Base-by-base conservation (phyloP, 2,888 invertebrate genomes). In the Agrochola lota region DNA sequence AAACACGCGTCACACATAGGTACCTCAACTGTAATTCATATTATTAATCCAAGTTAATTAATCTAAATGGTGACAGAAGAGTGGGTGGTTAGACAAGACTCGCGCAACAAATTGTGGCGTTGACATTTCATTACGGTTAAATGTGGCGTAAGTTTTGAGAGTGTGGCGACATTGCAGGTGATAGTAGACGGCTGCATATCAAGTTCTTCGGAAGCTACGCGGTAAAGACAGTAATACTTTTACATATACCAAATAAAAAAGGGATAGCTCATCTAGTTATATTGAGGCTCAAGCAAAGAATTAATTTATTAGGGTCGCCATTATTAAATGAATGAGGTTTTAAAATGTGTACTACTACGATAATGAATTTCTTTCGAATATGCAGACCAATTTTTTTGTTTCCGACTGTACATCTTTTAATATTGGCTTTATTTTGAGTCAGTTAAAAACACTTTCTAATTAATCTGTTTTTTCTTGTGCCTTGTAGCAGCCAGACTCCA, bases 121-220 rank as follows among this genome's bases (percentile, higher is more conserved):
- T 70, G 64, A 80, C 81, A 52, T 84, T 74, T 85, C 81, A 84
- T 78, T 81, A 81, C n/a, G n/a, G 11, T 77, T 57, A 40, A 66
- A 69, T 71, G 55, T 72, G 74, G 63, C 40, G n/a, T 17, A 85
- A 83, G 76, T 30, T 49, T 43, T 2, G 46, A 15, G 6, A 23
- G 15, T 30, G 23, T n/a, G 12, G 40, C 26, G 49, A 0, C 9
- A 9, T 0, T 15, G 30, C 15, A 40, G 4, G 4, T n/a, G 2
- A n/a, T 11, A 40, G 9, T 20, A 52, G 11, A 11, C n/a, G n/a
- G 11, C 43, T 66, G n/a, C n/a, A 0, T 46, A 17, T 17, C 26
- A 26, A 46, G 17, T 17, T 20, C 5, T 46, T 46, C 3, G 20
- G 20, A 20, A 62, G 20, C 20, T 60, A 60, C 9, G 20, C 17